Evolutionary conservation across 2,888 invertebrate species (phyloP).

Genomic region (Plutella xylostella): DNA sequence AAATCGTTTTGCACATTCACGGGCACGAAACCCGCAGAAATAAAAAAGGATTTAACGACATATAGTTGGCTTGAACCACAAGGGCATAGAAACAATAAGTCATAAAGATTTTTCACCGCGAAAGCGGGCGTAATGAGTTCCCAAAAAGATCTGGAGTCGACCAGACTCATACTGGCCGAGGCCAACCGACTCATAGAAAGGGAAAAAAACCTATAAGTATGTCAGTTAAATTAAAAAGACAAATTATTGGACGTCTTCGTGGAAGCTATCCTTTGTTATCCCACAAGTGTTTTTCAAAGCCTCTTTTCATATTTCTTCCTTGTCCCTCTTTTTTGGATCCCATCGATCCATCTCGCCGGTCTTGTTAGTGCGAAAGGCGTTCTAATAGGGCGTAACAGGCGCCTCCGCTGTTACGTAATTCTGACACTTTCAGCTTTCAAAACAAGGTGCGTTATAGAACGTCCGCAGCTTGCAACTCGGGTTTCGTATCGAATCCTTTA

Average conservation of each 20-base stretch:
- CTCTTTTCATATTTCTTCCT: constrained; percentile 52
- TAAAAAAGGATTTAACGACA: constrained; percentile 21
- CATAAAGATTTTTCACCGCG: constrained; percentile 53
- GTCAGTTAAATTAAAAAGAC: constrained; percentile 69
- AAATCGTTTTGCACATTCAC: constrained; percentile 9
- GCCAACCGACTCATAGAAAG: constrained; percentile 41
- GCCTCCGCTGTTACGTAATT: constrained; percentile 63
- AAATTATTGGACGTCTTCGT: constrained; percentile 69
- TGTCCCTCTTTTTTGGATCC: constrained; percentile 35
- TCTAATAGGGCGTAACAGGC: constrained; percentile 63
- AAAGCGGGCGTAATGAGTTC: constrained; percentile 54
- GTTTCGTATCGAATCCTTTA: constrained; percentile 46
- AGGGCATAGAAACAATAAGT: constrained; percentile 56
- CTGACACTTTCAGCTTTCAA: constrained; percentile 62
- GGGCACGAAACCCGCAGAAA: constrained; percentile 1
- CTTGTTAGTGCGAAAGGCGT: constrained; percentile 61
- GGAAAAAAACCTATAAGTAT: constrained; percentile 28
- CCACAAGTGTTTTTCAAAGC: constrained; percentile 69
- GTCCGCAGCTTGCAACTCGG: constrained; percentile 36
- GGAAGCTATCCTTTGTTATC: constrained; percentile 67
- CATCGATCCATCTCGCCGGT: constrained; percentile 49
- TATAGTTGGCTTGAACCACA: constrained; percentile 31
- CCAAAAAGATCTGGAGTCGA: too few relatives aligned
- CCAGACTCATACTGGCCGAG: constrained; percentile 52
- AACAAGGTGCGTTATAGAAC: constrained; percentile 63